phyloP scores from a whole-genome alignment of 2,113 vertebrate genomes.

The Candoia aspera region DNA sequence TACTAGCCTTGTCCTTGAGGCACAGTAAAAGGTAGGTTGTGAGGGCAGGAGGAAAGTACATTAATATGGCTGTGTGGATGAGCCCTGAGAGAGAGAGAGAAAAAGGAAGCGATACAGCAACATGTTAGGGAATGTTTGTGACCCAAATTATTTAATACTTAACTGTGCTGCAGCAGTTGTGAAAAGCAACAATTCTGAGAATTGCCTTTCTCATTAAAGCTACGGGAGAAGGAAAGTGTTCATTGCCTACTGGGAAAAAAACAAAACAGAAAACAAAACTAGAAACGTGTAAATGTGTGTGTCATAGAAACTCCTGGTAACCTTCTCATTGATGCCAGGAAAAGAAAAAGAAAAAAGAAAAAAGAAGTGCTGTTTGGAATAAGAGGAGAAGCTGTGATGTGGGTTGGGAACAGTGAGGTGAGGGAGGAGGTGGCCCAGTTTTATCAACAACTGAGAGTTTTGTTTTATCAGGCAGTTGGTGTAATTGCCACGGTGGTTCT shows the following conservation, averaged over 20 bases:
- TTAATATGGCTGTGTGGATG: not conserved
- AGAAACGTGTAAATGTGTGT: constrained; percentile 31
- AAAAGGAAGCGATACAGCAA: not conserved
- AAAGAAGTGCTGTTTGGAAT: constrained; percentile 52
- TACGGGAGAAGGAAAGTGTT: constrained; percentile 29
- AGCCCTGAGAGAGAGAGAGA: not conserved
- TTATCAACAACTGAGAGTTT: constrained; percentile 48
- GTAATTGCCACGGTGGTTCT: constrained; percentile 58
- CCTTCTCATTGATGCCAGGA: constrained; percentile 49
- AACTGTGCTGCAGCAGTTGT: constrained; percentile 38
- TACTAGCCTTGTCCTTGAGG: not conserved
- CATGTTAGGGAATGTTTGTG: not conserved
- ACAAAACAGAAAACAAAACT: not conserved
- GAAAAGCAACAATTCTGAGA: constrained; percentile 7
- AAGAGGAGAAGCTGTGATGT: constrained; percentile 53
- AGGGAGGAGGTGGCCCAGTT: constrained; percentile 33
- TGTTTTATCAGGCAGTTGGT: constrained; percentile 48
- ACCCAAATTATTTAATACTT: constrained; percentile 11
- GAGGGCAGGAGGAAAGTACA: not conserved
- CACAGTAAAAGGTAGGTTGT: not conserved
- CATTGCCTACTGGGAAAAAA: constrained; percentile 20
- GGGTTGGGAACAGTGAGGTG: constrained; percentile 44
- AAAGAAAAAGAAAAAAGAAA: not conserved
- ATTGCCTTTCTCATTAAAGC: constrained; percentile 34
- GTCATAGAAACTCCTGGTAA: constrained; percentile 46